phyloP scores from a whole-genome alignment of 2,888 invertebrate species.

The Megastigmus dorsalis region DNA sequence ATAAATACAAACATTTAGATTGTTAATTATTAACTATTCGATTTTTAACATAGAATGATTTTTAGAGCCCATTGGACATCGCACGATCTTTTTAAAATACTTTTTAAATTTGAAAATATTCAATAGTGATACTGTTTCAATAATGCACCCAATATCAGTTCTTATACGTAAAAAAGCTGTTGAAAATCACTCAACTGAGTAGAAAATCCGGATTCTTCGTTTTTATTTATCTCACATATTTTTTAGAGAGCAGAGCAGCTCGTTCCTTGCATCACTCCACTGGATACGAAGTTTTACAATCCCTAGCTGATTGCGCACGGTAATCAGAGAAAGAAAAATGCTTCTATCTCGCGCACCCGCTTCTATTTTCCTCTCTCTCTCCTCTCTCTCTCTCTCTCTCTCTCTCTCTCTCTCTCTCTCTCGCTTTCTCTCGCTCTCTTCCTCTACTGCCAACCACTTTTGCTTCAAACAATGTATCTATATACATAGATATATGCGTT shows the following conservation, averaged over 20 bases:
- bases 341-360: not conserved
- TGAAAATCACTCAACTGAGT: no score
- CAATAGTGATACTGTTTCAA: no score
- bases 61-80: no score
- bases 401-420: not conserved
- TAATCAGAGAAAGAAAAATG: not conserved
- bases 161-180: no score
- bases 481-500: not conserved
- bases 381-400: not conserved
- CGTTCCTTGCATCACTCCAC: not conserved
- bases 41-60: no score
- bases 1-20: no score
- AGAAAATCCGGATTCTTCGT: no score
- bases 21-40: no score
- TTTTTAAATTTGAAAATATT: no score
- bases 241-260: not conserved
- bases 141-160: no score
- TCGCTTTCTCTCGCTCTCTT: not conserved
- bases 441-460: constrained; percentile 2
- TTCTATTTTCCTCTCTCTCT: not conserved
- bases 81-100: no score
- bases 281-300: constrained; percentile 5
- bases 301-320: not conserved
- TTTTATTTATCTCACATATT: not conserved
- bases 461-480: not conserved